Conservation (phyloP, 2,888 invertebrate genomes). For the Agrotis clavis region DNA sequence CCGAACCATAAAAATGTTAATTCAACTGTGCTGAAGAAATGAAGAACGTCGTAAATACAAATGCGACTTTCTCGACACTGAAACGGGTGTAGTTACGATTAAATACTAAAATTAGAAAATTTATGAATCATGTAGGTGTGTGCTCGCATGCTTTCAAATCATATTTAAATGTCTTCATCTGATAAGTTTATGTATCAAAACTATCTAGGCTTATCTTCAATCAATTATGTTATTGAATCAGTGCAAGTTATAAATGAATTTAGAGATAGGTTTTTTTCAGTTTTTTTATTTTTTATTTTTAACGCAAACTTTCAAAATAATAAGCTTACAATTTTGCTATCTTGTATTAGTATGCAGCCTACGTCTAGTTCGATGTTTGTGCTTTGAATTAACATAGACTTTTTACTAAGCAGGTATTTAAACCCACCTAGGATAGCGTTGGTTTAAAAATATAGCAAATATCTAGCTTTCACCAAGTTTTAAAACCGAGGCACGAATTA, state of each 20-base stretch:
- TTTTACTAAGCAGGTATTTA: constrained; percentile 18
- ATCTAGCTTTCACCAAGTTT: constrained; percentile 25
- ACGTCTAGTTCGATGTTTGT: constrained; percentile 40
- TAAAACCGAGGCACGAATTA: constrained; percentile 10
- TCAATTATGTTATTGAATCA: too few species aligned
- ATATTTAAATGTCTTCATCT: too few species aligned
- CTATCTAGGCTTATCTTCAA: too few species aligned
- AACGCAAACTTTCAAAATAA: neutral
- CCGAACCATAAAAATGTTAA: constrained; percentile 85
- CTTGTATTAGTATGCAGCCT: constrained; percentile 40
- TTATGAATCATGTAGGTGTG: too few species aligned
- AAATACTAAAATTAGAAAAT: constrained; percentile 21
- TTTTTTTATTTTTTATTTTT: too few species aligned
- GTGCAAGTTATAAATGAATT: too few species aligned
- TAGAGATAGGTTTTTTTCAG: too few species aligned
- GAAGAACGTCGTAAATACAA: constrained; percentile 78
- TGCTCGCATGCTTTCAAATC: too few species aligned
- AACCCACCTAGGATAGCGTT: neutral
- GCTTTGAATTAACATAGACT: constrained; percentile 38
- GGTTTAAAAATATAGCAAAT: neutral
- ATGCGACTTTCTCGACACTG: constrained; percentile 59
- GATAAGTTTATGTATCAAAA: too few species aligned
- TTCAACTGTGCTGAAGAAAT: constrained; percentile 75
- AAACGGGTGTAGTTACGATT: constrained; percentile 44
- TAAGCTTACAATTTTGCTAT: neutral